phyloP scores from a whole-genome alignment of 2,797 vertebrate species.

The Sandelia bainsii region DNA sequence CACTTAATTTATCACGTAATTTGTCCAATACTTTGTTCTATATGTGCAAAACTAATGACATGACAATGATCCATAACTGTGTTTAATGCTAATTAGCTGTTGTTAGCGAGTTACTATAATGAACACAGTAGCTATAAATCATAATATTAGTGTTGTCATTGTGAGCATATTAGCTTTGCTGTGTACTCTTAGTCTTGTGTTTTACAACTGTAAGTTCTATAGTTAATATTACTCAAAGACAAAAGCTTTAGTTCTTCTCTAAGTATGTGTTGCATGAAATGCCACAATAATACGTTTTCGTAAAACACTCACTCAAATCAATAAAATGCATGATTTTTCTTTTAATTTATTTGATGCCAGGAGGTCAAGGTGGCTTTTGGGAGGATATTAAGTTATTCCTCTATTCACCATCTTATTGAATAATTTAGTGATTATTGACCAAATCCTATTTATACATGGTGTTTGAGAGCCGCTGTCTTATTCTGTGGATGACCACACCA shows the following conservation, averaged over 20 bases:
- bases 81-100: background rate
- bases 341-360: conserved; percentile 34
- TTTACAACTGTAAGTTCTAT: background rate
- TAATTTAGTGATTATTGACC: conserved; percentile 84
- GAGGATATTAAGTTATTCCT: conserved; percentile 70
- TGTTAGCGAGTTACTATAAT: background rate
- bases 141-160: background rate
- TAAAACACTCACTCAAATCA: conserved; percentile 10
- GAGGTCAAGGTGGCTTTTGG: conserved; percentile 45
- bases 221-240: background rate
- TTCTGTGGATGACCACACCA: conserved; percentile 56
- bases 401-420: conserved; percentile 74
- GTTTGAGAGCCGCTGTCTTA: conserved; percentile 51
- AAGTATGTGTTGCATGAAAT: background rate
- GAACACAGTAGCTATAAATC: background rate
- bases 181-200: background rate
- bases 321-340: conserved; percentile 8
- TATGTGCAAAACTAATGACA: background rate
- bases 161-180: background rate
- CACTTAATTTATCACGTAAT: too few species aligned
- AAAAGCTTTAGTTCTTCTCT: background rate
- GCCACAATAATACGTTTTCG: background rate
- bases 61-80: background rate
- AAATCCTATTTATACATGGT: conserved; percentile 70
- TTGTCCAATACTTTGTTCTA: background rate